Evolutionary conservation across 2,888 invertebrate species (phyloP).

Genomic region (Drosophila meridionalis): DNA sequence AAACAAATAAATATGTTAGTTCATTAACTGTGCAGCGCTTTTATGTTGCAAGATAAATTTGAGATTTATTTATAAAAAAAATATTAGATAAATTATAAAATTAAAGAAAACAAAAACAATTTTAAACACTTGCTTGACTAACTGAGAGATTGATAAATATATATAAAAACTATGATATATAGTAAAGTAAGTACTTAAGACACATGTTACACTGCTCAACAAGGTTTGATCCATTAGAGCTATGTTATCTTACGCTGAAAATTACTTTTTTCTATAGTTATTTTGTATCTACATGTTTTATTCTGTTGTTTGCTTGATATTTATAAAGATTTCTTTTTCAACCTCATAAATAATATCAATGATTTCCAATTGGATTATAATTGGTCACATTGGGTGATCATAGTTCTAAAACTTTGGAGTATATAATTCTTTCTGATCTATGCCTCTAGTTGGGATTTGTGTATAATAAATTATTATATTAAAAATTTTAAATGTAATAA

Average conservation of each 20-base stretch:
- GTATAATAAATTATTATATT: no score
- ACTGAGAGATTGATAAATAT: background rate
- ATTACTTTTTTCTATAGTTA: background rate
- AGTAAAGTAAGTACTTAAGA: background rate
- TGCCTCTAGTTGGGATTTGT: no score
- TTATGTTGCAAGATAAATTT: slow-evolving; percentile 17
- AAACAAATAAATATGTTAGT: slow-evolving; percentile 27
- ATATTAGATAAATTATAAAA: slow-evolving; percentile 5
- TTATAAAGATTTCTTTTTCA: background rate
- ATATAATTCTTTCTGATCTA: no score
- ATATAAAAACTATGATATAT: background rate
- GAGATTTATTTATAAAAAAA: slow-evolving; percentile 16
- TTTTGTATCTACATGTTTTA: background rate
- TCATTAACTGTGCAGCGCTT: slow-evolving; percentile 49
- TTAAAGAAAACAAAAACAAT: background rate
- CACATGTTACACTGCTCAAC: background rate
- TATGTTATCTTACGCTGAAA: background rate
- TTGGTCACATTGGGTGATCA: background rate
- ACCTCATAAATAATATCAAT: no score
- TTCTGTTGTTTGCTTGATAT: background rate
- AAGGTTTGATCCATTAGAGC: background rate
- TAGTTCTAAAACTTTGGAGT: no score
- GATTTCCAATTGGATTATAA: background rate
- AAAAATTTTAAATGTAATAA: no score
- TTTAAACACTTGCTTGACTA: background rate